A percentile compares a stretch with the other conserved stretches of the same genome.
Evolutionary conservation across 2,888 invertebrate genomes (phyloP).

Genomic region (Caradrina kadenii): DNA sequence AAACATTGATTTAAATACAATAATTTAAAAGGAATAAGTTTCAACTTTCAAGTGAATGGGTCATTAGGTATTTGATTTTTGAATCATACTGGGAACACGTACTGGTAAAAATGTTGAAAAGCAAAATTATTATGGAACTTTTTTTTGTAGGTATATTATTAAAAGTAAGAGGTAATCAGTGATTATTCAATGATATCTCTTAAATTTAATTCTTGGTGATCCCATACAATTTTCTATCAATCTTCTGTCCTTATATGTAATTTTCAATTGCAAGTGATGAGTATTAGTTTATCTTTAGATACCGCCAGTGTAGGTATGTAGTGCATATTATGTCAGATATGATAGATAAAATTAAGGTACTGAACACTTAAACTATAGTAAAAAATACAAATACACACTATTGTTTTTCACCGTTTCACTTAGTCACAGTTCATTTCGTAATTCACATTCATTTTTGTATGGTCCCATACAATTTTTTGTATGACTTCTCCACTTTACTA

Average conservation of each 20-base stretch:
- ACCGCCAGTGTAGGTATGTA: not conserved
- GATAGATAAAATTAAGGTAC: conserved; percentile 40
- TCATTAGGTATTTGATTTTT: conserved; percentile 35
- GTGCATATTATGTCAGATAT: conserved; percentile 3
- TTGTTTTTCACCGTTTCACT: conserved; percentile 55
- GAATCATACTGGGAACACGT: no score
- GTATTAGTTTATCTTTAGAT: not conserved
- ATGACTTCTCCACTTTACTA: conserved; percentile 18
- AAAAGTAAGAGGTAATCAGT: conserved; percentile 3
- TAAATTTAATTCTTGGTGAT: conserved; percentile 9
- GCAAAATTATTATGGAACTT: not conserved
- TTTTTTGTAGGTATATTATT: not conserved
- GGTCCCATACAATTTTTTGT: conserved; percentile 27
- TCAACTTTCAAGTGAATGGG: conserved; percentile 48
- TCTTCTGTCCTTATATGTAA: not conserved
- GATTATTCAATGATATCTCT: conserved; percentile 7
- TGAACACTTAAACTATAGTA: conserved; percentile 36
- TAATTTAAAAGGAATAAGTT: conserved; percentile 20
- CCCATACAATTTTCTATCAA: conserved; percentile 1
- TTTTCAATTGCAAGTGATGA: not conserved
- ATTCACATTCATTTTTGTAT: conserved; percentile 46
- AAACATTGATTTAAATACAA: conserved; percentile 7
- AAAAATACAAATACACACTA: conserved; percentile 53
- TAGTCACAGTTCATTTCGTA: conserved; percentile 54
- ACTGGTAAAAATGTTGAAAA: no score